Evolutionary conservation across 2,888 invertebrate genomes (phyloP), one percentile per base, ranked within the genome.

Genomic region (Amphipoea oculea): DNA sequence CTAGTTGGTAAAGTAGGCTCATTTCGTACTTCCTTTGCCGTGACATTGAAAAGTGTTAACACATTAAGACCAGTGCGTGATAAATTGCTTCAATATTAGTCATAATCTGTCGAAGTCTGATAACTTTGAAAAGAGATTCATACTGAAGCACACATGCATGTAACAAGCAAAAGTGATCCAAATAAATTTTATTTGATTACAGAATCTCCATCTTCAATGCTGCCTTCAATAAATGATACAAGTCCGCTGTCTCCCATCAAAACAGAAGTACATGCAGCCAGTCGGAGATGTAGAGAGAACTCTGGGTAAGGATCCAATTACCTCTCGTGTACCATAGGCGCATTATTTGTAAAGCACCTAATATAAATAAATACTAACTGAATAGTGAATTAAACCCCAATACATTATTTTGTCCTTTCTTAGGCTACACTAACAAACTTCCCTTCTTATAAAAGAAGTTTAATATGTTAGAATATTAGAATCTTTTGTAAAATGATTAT

Each of bases 151-250:
- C 9, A n/a, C 42, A 48, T 12, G 4, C 45, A 48, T 48, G 48
- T 12, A 48, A 48, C n/a, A 23, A 23, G 57, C 57, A 57, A 45
- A 48, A 14, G 2, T 14, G 14, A 48, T 48, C 48, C 48, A 14
- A 48, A 62, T 6, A 60, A 66, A 2, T 1, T 62, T 83, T 66
- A 95, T 70, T 96, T 12, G 4, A 0, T 80, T 72, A 0, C 94
- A 97, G 98, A 98, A 91, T 98, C 97, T 79, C 98, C 98, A 72
- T 97, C 98, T 3, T 97, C 97, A 79, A 97, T 97, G 89, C 95
- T 98, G 73, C 97, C 97, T 29, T 96, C 97, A 68, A 92, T 98
- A 91, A 97, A 96, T 75, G 98, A 98, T 86, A 96, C 97, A 79
- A 97, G 97, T 91, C 97, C 97, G 14, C 92, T 97, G 45, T 97